These are phyloP conservation scores for Hirtodrosophila confusa DNA, from an alignment of 2,888 invertebrate species.

Conservation along the genomic window DNA sequence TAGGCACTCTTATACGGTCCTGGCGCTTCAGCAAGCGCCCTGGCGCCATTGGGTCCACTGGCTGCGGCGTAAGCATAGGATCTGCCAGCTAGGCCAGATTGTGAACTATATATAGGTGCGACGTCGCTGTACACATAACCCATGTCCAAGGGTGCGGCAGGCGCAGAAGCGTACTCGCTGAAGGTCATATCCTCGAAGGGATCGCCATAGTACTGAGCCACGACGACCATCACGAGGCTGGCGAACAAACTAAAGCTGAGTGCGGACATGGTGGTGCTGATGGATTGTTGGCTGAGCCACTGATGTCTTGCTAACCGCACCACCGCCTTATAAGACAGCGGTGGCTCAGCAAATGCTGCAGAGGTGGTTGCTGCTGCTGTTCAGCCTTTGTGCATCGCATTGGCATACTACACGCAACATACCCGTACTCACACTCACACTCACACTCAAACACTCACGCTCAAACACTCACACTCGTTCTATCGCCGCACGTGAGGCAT, in stretches of 20 bases:
- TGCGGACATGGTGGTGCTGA: slow-evolving; percentile 26
- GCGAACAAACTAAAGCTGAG: slow-evolving; percentile 23
- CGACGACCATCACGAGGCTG: slow-evolving; percentile 25
- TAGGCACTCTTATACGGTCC: slow-evolving; percentile 16
- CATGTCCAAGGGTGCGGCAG: not conserved
- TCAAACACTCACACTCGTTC: slow-evolving; percentile 12
- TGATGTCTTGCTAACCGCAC: slow-evolving; percentile 19
- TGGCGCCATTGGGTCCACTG: slow-evolving; percentile 41
- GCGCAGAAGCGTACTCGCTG: not conserved
- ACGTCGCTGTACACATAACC: slow-evolving; percentile 19
- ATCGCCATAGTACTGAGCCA: slow-evolving; percentile 38
- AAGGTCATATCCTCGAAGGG: slow-evolving; percentile 24
- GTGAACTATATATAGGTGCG: not conserved
- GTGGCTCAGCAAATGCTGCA: not conserved
- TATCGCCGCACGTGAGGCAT: slow-evolving; percentile 49
- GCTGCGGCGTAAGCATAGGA: slow-evolving; percentile 44
- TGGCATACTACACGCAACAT: not conserved
- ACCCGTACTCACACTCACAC: not conserved
- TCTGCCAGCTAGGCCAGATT: not conserved
- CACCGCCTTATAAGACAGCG: slow-evolving; percentile 28
- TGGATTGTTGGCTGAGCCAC: slow-evolving; percentile 11
- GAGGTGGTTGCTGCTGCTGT: too few relatives aligned
- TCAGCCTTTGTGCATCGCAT: slow-evolving; percentile 5
- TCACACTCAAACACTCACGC: not conserved
- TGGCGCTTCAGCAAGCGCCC: slow-evolving; percentile 47